phyloP scores from a whole-genome alignment of 2,888 invertebrate species.

The Cyrtodaria siliqua region DNA sequence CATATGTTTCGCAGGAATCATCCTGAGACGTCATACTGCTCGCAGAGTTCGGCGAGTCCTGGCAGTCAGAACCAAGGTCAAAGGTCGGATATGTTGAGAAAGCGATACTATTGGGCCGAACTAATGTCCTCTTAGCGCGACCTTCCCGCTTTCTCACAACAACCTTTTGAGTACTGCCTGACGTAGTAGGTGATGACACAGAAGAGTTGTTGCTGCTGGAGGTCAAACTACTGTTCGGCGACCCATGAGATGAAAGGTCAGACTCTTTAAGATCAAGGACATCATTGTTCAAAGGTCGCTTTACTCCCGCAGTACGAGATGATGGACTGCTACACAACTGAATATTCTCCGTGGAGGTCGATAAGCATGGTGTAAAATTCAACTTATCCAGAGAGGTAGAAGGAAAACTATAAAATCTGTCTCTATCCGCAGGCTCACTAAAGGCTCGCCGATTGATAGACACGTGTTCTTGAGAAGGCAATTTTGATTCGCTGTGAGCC shows the following conservation, averaged over 20 bases:
- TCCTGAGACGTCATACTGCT: constrained; percentile 76
- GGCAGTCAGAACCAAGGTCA: constrained; percentile 78
- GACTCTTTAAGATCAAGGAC: constrained; percentile 56
- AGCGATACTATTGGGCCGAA: constrained; percentile 84
- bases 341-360: constrained; percentile 61
- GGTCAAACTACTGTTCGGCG: constrained; percentile 50
- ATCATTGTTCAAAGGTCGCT: constrained; percentile 57
- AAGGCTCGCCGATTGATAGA: background rate
- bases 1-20: constrained; percentile 74
- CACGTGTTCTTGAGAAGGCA: background rate
- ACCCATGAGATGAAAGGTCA: constrained; percentile 63
- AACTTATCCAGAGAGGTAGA: constrained; percentile 84
- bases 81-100: constrained; percentile 83
- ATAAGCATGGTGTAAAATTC: constrained; percentile 84
- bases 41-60: constrained; percentile 70
- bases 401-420: constrained; percentile 73
- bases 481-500: constrained; percentile 19
- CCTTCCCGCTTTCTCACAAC: constrained; percentile 79
- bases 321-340: constrained; percentile 13
- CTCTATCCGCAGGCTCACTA: background rate
- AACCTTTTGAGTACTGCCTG: constrained; percentile 65
- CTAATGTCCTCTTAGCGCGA: constrained; percentile 78
- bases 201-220: constrained; percentile 57
- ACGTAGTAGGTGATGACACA: constrained; percentile 60
- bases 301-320: constrained; percentile 37